These are phyloP conservation scores for Bellardia bayeri DNA, from an alignment of 2,888 invertebrate species.

Conservation along the genomic window DNA sequence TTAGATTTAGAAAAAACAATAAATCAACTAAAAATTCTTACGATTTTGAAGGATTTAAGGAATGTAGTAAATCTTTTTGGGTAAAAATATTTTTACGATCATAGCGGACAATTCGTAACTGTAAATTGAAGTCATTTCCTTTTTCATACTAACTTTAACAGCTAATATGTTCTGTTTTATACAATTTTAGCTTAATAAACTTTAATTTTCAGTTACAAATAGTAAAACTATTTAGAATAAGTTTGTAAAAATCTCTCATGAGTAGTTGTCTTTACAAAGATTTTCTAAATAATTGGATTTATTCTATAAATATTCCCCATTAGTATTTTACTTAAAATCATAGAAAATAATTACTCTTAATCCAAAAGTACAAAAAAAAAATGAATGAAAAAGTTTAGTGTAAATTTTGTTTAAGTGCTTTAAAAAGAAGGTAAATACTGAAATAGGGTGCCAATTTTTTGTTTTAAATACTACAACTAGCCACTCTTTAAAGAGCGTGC, in stretches of 20 bases:
- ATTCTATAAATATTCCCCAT: neutral
- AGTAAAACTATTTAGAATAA: no score
- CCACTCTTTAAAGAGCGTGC: constrained; percentile 68
- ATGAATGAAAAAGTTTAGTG: constrained; percentile 47
- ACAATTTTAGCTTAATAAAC: no score
- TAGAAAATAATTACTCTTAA: neutral
- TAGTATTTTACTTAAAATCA: neutral
- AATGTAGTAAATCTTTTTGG: neutral
- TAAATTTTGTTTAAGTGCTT: constrained; percentile 59
- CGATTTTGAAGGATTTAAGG: neutral
- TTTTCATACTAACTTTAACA: no score
- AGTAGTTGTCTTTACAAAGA: constrained; percentile 18
- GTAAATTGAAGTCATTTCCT: no score
- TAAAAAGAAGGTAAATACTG: constrained; percentile 34
- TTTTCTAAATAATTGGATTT: constrained; percentile 3
- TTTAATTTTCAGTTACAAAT: no score
- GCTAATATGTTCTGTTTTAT: no score
- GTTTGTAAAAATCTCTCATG: no score
- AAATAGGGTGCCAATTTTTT: constrained; percentile 60
- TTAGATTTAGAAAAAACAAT: constrained; percentile 23
- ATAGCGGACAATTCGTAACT: no score
- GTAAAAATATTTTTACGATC: neutral
- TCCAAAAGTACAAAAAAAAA: constrained; percentile 3
- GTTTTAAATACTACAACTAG: constrained; percentile 64
- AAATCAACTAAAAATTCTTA: neutral